These are phyloP conservation scores for Eutolmus rufibarbis DNA, from an alignment of 2,888 invertebrate species.

Conservation along the genomic window DNA sequence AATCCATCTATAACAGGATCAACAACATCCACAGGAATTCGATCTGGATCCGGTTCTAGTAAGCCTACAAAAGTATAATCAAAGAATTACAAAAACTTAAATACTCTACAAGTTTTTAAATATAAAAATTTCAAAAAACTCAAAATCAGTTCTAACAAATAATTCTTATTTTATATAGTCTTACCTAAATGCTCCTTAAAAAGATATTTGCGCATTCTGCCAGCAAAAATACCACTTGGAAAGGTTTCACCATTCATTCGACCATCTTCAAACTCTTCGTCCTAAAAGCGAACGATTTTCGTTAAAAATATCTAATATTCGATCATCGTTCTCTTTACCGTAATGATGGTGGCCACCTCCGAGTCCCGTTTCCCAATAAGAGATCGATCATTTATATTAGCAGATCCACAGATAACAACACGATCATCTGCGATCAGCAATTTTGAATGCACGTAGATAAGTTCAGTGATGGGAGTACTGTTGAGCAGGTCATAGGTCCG, in stretches of 20 bases:
- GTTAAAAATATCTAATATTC: conserved; percentile 21
- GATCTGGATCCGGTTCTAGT: conserved; percentile 63
- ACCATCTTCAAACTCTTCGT: conserved; percentile 80
- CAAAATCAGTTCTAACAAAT: too few species aligned
- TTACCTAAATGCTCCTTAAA: conserved; percentile 93
- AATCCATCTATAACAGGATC: conserved; percentile 86
- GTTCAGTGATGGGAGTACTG: conserved; percentile 85
- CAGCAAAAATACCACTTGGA: conserved; percentile 86
- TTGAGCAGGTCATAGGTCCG: conserved; percentile 81
- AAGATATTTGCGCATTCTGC: conserved; percentile 81
- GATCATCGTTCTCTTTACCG: conserved; percentile 63
- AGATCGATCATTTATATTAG: conserved; percentile 97
- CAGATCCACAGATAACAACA: conserved; percentile 92
- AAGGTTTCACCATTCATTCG: conserved; percentile 82
- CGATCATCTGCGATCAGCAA: conserved; percentile 93
- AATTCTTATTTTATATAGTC: not conserved
- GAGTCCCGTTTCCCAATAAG: conserved; percentile 94
- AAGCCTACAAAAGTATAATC: conserved; percentile 56
- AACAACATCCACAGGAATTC: conserved; percentile 68
- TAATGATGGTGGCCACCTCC: conserved; percentile 88
- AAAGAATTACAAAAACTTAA: not conserved
- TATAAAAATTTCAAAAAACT: not conserved
- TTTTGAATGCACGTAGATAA: conserved; percentile 98
- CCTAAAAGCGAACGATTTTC: conserved; percentile 63
- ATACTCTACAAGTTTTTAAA: too few species aligned